phyloP scores from a whole-genome alignment of 2,888 invertebrate genomes.

The Halictus quadricinctus region DNA sequence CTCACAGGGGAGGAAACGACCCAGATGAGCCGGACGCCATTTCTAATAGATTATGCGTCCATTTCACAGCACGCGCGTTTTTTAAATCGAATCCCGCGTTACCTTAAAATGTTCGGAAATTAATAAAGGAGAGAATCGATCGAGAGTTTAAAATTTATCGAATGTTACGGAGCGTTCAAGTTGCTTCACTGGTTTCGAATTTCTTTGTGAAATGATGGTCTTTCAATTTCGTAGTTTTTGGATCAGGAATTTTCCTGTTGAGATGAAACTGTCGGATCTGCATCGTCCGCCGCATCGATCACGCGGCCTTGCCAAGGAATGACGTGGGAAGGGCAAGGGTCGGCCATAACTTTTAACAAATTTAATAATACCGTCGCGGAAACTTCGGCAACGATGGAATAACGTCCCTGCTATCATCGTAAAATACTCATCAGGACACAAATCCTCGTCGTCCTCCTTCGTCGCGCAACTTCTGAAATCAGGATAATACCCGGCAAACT shows the following conservation, averaged over 20 bases:
- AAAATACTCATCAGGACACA: conserved; percentile 42
- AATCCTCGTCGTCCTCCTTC: conserved; percentile 21
- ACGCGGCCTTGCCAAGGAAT: conserved; percentile 6
- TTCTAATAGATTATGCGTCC: neutral
- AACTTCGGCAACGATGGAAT: conserved; percentile 57
- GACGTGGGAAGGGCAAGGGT: conserved; percentile 16
- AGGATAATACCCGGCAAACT: conserved; percentile 16
- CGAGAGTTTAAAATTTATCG: neutral
- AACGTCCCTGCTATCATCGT: conserved; percentile 50
- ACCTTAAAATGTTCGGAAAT: neutral
- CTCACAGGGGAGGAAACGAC: neutral
- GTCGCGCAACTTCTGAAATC: conserved; percentile 36
- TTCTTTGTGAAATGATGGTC: neutral
- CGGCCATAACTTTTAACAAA: conserved; percentile 64
- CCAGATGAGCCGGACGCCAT: neutral
- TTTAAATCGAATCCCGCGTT: neutral
- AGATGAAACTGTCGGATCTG: conserved; percentile 26
- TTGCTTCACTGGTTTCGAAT: neutral
- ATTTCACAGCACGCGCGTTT: neutral
- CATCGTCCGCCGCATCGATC: conserved; percentile 42
- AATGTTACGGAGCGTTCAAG: no score
- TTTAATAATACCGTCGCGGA: conserved; percentile 61
- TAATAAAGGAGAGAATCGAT: neutral
- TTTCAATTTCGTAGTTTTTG: neutral
- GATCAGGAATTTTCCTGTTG: neutral